Evolutionary conservation across 1,140 invertebrate species (phyloP), one percentile per base, ranked within the genome.

Genomic region (Drosophila teissieri): DNA sequence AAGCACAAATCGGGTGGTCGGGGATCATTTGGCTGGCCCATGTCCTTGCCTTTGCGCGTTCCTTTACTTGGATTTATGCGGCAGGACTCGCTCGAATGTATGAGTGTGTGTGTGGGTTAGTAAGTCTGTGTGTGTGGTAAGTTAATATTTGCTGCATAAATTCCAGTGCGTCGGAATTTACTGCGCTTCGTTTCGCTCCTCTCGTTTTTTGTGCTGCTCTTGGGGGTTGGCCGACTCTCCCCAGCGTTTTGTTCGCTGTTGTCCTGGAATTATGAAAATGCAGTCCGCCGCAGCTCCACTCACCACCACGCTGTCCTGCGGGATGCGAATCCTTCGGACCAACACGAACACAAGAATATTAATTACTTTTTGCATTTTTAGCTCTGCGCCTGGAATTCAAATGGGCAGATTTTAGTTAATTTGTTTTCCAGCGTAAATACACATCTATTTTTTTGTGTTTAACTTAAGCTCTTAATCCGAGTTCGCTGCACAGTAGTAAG

Each of bases 61-160:
- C n/a, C 34, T 51, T 14, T 58, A 42, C 40, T 46, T 72, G 64
- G 73, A 85, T 82, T 82, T 73, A 80, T 76, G 61, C 52, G 65
- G 22, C 49, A 46, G 45, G 53, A 52, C 53, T 39, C 53, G 15
- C 45, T 14, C 46, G 54, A 40, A 19, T 73, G 57, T 72, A n/a
- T n/a, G n/a, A n/a, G 19, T 64, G 14, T 54, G 19, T 72, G n/a
- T 34, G 7, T 12, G 19, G 11, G 19, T 14, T 19, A 19, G 19
- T 19, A 19, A 19, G 44, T 19, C 15, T 46, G 15, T 44, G 61
- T 78, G 73, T 81, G 84, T 58, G 73, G 85, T 75, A 88, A 88
- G 84, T 88, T 89, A 88, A 88, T 88, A 88, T 88, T 88, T 88
- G 85, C 84, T 78, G 84, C 84, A 89, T 89, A 89, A 89, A 88